These are phyloP conservation scores for Sebastes hubbsi DNA, from an alignment of 2,797 vertebrate genomes.

Conservation along the genomic window DNA sequence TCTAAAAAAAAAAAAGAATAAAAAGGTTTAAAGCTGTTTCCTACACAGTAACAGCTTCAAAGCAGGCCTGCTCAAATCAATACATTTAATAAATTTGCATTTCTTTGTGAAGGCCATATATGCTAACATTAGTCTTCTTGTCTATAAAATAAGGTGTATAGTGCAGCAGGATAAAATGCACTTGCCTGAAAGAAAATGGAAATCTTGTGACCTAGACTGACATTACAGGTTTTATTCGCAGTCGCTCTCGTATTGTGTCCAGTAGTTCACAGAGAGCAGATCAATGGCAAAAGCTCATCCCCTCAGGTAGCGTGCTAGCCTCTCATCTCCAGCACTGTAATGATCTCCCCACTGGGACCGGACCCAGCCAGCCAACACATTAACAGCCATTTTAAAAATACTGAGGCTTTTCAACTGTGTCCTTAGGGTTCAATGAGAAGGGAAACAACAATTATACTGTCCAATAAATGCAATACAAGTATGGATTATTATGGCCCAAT, in stretches of 20 bases:
- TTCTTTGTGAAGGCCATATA: background rate
- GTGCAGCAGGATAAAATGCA: background rate
- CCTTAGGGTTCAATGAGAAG: constrained; percentile 52
- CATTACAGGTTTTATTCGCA: constrained; percentile 37
- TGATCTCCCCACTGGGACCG: constrained; percentile 69
- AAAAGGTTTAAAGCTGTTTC: background rate
- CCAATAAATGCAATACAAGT: constrained; percentile 52
- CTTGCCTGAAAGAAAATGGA: constrained; percentile 41
- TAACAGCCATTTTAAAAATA: constrained; percentile 67
- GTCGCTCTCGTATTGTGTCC: constrained; percentile 45
- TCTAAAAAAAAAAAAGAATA: background rate
- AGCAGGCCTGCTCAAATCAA: constrained; percentile 7
- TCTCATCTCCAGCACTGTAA: constrained; percentile 70
- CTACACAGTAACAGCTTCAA: background rate
- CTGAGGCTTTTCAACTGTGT: constrained; percentile 46
- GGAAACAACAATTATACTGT: constrained; percentile 54
- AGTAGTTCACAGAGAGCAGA: constrained; percentile 52
- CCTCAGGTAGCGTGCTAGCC: constrained; percentile 60
- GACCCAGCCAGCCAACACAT: constrained; percentile 66
- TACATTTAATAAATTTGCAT: constrained; percentile 14
- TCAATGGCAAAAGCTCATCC: constrained; percentile 64
- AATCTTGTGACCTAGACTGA: constrained; percentile 59
- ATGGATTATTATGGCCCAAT: constrained; percentile 54
- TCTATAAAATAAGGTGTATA: background rate
- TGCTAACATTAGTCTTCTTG: background rate